These are phyloP conservation scores for Drosophila nigrodunni DNA, from an alignment of 1,140 invertebrate species.

Conservation along the genomic window DNA sequence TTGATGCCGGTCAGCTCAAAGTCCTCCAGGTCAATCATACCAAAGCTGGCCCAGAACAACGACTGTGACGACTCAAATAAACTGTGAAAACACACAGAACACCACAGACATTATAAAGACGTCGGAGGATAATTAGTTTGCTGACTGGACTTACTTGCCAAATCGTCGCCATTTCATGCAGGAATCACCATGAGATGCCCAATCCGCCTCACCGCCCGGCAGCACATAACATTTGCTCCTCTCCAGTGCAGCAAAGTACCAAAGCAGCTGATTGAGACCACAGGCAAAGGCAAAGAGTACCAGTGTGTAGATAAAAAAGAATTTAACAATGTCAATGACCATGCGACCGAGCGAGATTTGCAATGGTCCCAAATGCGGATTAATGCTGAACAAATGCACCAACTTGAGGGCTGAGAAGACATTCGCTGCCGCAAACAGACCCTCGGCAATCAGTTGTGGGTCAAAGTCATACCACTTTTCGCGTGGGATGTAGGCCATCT, in stretches of 20 bases:
- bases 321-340: constrained; percentile 95
- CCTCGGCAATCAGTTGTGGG: constrained; percentile 97
- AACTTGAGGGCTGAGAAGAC: constrained; percentile 94
- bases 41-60: constrained; percentile 96
- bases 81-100: constrained; percentile 85
- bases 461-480: constrained; percentile 97
- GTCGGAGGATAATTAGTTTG: constrained; percentile 52
- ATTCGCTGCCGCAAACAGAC: constrained; percentile 97
- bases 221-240: constrained; percentile 90
- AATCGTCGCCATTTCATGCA: constrained; percentile 92
- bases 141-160: constrained; percentile 85
- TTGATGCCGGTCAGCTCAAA: constrained; percentile 92
- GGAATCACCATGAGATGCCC: constrained; percentile 88
- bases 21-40: constrained; percentile 91
- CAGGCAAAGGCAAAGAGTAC: constrained; percentile 94
- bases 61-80: constrained; percentile 96
- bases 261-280: constrained; percentile 93
- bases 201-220: constrained; percentile 87
- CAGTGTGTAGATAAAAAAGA: constrained; percentile 93
- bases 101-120: constrained; percentile 12
- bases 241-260: constrained; percentile 95
- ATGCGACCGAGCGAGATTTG: constrained; percentile 93
- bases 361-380: constrained; percentile 94
- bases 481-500: constrained; percentile 90
- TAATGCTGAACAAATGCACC: constrained; percentile 95